These are phyloP conservation scores for Irena cyanogastra DNA, from an alignment of 2,113 vertebrate species.

Conservation along the genomic window DNA sequence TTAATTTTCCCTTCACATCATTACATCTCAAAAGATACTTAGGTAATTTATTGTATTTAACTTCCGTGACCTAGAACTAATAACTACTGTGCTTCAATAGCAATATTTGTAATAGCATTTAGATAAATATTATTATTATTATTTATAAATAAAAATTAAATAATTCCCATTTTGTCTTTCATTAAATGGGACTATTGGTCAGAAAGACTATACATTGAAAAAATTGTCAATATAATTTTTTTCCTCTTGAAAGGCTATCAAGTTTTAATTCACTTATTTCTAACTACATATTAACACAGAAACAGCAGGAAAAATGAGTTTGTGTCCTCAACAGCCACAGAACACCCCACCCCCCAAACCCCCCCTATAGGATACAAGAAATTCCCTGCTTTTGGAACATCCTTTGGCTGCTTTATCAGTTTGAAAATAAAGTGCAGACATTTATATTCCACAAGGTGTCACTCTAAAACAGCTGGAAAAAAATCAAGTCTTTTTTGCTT, in stretches of 20 bases:
- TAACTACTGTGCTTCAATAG: neutral
- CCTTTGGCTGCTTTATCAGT: neutral
- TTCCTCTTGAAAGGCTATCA: neutral
- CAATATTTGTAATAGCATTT: neutral
- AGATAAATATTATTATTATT: neutral
- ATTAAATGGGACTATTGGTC: neutral
- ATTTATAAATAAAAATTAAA: neutral
- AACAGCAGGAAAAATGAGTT: neutral
- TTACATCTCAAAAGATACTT: neutral
- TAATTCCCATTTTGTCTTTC: neutral
- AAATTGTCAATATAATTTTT: neutral
- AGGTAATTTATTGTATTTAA: neutral
- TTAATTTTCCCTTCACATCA: neutral
- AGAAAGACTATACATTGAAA: neutral
- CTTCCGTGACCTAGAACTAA: neutral
- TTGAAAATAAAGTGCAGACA: neutral
- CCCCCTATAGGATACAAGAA: fast-evolving
- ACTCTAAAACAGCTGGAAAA: neutral
- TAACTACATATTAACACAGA: neutral
- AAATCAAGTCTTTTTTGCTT: neutral
- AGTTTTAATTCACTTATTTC: neutral
- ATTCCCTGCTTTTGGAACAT: neutral
- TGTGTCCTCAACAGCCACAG: neutral
- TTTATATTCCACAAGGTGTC: conserved; percentile 44
- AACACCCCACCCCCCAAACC: neutral